Evolutionary conservation across 2,797 vertebrate species (phyloP), one percentile per base, ranked within the genome.

Genomic region (Crocodylus rhombifer): DNA sequence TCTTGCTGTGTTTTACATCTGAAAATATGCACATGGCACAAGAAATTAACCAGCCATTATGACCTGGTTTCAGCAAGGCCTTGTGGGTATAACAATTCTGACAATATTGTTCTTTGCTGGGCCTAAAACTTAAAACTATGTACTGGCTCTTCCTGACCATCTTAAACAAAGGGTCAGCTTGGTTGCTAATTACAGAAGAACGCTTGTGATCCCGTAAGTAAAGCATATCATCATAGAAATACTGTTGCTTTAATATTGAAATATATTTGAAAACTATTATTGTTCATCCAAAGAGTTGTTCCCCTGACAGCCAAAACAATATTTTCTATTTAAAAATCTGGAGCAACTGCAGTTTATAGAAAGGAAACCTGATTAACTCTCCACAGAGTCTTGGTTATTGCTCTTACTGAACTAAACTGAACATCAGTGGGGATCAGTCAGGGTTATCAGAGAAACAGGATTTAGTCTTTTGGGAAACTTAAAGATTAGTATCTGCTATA

Each of bases 111-210:
- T 71, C 57, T 86, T 90, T 79, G 74, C 83, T 2, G 94, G 91
- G 90, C 84, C 64, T 2, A 5, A 83, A 88, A 92, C 85, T 91
- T 85, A 58, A 55, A 74, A 65, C 79, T 93, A 87, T 85, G 73
- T 57, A 71, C 90, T 75, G 11, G 73, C 88, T 95, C 81, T 79
- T 18, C 16, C 14, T 4, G 85, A 87, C 61, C 30, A 82, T 88
- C 76, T 91, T 76, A 55, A 51, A 77, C 21, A 81, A 91, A 74
- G 96, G 95, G 92, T 96, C 92, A 95, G 94, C 88, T 85, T 80
- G 88, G 71, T 79, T 75, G 89, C 86, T 90, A 94, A 88, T 93
- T 86, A 84, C 65, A 5, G 80, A 51, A 20, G 77, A 85, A 87
- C 33, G 7, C 85, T 36, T 73, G 86, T 73, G 88, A 89, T 95